phyloP scores from a whole-genome alignment of 2,797 vertebrate species.

The Hippoglossus hippoglossus region DNA sequence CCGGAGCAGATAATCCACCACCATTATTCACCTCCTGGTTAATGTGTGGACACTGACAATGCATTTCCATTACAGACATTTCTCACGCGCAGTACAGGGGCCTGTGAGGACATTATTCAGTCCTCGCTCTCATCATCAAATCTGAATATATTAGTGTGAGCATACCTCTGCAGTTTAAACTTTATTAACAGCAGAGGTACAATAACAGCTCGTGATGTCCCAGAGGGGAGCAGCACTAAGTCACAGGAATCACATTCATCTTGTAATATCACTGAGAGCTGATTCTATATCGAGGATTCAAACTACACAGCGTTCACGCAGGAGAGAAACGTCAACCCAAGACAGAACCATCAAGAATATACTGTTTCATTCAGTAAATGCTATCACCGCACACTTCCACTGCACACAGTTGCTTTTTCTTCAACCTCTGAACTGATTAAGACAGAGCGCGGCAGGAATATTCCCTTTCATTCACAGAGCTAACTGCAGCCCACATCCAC shows the following conservation, averaged over 20 bases:
- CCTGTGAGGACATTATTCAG: slow-evolving; percentile 16
- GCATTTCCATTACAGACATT: slow-evolving; percentile 49
- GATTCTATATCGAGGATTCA: slow-evolving; percentile 40
- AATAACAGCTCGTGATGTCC: slow-evolving; percentile 3
- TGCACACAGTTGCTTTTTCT: slow-evolving; percentile 35
- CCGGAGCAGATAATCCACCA: slow-evolving; percentile 57
- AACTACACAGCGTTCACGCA: slow-evolving; percentile 1
- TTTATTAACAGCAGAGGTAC: not conserved
- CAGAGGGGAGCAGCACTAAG: slow-evolving; percentile 16
- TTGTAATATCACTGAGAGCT: slow-evolving; percentile 34
- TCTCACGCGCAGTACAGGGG: slow-evolving; percentile 7
- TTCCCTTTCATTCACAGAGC: slow-evolving; percentile 45
- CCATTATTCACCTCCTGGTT: slow-evolving; percentile 64
- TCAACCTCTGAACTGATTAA: slow-evolving; percentile 54
- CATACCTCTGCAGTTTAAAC: slow-evolving; percentile 1
- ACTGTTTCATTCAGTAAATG: slow-evolving; percentile 46
- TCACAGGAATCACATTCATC: slow-evolving; percentile 30
- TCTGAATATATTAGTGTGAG: slow-evolving; percentile 17
- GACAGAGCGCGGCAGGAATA: slow-evolving; percentile 29
- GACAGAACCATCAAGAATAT: slow-evolving; percentile 36
- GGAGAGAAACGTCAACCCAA: slow-evolving; percentile 39
- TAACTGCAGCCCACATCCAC: slow-evolving; percentile 25
- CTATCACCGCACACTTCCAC: slow-evolving; percentile 49
- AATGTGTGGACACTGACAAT: slow-evolving; percentile 40
- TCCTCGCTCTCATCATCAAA: slow-evolving; percentile 10